Evolutionary conservation across 2,113 vertebrate genomes (phyloP).

Genomic region (Elephas maximus): DNA sequence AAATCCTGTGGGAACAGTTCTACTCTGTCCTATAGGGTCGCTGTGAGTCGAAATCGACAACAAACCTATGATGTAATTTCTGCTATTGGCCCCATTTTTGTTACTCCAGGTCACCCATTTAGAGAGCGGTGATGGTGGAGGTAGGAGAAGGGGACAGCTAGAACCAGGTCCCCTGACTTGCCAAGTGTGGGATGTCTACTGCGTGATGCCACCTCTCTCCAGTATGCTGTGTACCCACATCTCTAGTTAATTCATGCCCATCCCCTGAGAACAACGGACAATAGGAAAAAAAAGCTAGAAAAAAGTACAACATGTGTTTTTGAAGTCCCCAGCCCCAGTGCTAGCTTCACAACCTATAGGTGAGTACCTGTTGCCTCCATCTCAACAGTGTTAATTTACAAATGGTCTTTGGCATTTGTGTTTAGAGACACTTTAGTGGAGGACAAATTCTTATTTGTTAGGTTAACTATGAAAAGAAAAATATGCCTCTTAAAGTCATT

Average conservation of each 20-base stretch:
- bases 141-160: neutral
- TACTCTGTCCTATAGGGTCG: too few relatives aligned
- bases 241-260: neutral
- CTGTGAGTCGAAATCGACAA: neutral
- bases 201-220: neutral
- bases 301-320: neutral
- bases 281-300: neutral
- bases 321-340: neutral
- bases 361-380: neutral
- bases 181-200: neutral
- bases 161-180: neutral
- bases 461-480: constrained; percentile 3
- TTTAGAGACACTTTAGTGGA: constrained; percentile 17
- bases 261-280: neutral
- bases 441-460: constrained; percentile 14
- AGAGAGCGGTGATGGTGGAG: neutral
- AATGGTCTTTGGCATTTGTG: neutral
- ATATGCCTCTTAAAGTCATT: neutral
- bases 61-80: neutral
- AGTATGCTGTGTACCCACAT: neutral
- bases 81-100: neutral
- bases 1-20: too few relatives aligned
- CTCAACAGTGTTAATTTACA: neutral
- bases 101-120: neutral
- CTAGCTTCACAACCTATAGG: neutral